These are phyloP conservation scores for Pseudorectes ferrugineus DNA, from an alignment of 2,113 vertebrate species.

Conservation along the genomic window DNA sequence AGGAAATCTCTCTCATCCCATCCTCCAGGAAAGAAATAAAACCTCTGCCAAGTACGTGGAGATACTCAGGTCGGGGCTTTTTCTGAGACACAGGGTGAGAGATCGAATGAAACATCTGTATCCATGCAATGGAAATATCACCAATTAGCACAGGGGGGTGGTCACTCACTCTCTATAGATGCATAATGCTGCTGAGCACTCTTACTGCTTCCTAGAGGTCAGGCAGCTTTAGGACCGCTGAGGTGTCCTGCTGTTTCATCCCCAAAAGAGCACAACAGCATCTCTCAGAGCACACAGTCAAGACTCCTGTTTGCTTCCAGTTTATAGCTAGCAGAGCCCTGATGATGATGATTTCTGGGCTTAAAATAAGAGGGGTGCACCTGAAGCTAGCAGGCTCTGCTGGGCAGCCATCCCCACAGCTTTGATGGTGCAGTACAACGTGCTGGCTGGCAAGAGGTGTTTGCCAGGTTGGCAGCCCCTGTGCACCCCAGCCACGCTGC, in stretches of 20 bases:
- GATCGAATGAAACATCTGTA: background rate
- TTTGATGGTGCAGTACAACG: background rate
- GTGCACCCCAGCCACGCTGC: background rate
- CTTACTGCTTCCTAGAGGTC: background rate
- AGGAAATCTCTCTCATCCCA: background rate
- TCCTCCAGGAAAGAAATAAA: background rate
- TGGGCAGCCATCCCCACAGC: background rate
- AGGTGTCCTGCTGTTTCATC: background rate
- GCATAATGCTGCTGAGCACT: background rate
- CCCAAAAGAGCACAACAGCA: background rate
- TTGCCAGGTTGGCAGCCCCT: background rate
- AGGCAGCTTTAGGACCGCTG: background rate
- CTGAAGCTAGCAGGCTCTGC: background rate
- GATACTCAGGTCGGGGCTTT: background rate
- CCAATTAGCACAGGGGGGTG: background rate
- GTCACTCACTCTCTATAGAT: background rate
- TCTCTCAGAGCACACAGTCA: fast-evolving
- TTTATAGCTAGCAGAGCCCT: background rate
- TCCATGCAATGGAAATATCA: background rate
- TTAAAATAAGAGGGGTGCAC: background rate
- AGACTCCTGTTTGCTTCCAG: background rate
- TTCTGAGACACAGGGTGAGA: background rate
- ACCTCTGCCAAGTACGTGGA: background rate
- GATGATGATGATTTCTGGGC: background rate
- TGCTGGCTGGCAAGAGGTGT: fast-evolving